These are phyloP conservation scores for Andrena hattorfiana DNA, from an alignment of 2,888 invertebrate species.

Conservation along the genomic window DNA sequence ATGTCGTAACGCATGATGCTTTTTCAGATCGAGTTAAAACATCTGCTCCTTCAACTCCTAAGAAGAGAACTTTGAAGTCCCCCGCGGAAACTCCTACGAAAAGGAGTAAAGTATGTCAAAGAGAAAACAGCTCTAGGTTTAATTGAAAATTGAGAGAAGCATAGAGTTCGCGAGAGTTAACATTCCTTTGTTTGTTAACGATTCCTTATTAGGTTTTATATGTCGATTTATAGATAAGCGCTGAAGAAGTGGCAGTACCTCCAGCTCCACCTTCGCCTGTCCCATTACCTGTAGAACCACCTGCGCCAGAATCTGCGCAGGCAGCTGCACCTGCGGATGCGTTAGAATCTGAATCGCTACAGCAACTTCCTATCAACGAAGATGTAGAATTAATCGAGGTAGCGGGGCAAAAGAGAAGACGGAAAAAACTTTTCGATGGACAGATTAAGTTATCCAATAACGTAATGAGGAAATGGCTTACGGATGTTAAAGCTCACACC, in stretches of 20 bases:
- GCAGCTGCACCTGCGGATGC: not conserved
- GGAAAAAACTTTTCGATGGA: conserved; percentile 10
- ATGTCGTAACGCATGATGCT: not conserved
- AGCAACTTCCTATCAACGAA: not conserved
- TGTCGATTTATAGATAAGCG: not conserved
- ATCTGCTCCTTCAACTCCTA: not conserved
- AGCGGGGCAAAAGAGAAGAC: not conserved
- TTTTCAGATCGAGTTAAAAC: not conserved
- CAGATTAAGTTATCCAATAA: not conserved
- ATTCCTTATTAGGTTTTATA: not conserved
- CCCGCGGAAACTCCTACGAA: conserved; percentile 14
- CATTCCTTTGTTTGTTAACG: too few relatives aligned
- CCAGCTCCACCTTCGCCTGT: not conserved
- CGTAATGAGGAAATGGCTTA: not conserved
- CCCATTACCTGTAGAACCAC: not conserved
- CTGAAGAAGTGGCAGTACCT: not conserved
- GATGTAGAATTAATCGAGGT: not conserved
- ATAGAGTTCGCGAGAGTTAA: too few relatives aligned
- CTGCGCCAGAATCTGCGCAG: not conserved
- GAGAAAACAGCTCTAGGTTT: not conserved
- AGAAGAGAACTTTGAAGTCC: not conserved
- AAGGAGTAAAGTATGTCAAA: conserved; percentile 14
- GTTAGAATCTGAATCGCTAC: not conserved
- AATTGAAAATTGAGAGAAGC: not conserved
- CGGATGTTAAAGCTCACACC: conserved; percentile 17